Percentiles rank a stretch among this genome's conserved stretches.
Evolutionary conservation across 2,797 vertebrate genomes (phyloP).

Genomic region (Podarcis lilfordi): DNA sequence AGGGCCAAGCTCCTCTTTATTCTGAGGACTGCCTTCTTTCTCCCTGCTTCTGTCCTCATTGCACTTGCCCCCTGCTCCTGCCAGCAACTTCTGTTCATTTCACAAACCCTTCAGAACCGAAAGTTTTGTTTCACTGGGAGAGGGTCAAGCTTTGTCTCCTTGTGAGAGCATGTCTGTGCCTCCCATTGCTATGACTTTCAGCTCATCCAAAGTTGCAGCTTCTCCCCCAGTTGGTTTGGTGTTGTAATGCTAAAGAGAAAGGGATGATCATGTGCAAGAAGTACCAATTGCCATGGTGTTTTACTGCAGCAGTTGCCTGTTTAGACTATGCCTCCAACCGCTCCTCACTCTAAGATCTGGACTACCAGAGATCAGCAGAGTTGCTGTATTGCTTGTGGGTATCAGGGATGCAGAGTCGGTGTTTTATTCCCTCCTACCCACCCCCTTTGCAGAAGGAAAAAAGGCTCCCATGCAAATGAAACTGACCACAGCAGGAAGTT

Average conservation of each 20-base stretch:
- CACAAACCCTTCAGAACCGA: conserved; percentile 1
- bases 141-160: neutral
- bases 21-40: conserved; percentile 36
- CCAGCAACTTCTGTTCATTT: conserved; percentile 29
- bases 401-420: neutral
- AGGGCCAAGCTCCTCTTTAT: conserved; percentile 11
- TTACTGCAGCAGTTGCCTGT: neutral
- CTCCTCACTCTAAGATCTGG: neutral
- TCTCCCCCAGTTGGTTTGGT: neutral
- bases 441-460: neutral
- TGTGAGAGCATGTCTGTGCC: neutral
- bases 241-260: neutral
- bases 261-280: neutral
- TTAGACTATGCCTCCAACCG: neutral
- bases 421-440: neutral
- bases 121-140: neutral
- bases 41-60: conserved; percentile 9
- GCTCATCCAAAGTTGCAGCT: neutral
- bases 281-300: neutral
- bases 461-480: neutral
- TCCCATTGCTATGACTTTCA: neutral
- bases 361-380: neutral
- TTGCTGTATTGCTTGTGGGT: neutral
- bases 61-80: neutral
- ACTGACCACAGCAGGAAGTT: neutral